Percentiles rank a stretch among this genome's conserved stretches.
phyloP scores from a whole-genome alignment of 2,797 vertebrate genomes.

The Brachyrhaphis roseni region DNA sequence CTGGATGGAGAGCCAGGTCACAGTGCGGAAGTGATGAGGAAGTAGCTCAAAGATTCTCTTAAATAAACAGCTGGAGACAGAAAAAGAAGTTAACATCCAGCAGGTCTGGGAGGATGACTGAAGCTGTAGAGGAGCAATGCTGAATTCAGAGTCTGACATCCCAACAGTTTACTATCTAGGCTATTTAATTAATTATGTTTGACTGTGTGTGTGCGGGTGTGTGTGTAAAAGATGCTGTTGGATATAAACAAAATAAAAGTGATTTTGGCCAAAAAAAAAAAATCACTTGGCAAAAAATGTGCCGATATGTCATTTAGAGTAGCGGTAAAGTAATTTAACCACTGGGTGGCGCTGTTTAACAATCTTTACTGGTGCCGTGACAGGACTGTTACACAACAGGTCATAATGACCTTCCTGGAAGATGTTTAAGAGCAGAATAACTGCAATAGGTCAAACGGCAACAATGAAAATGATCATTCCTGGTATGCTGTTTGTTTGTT shows the following conservation, averaged over 20 bases:
- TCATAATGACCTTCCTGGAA: constrained; percentile 15
- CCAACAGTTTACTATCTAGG: too few relatives aligned
- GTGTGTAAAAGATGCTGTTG: background rate
- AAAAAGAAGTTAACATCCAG: too few relatives aligned
- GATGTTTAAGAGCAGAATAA: background rate
- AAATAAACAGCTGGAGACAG: too few relatives aligned
- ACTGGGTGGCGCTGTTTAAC: constrained; percentile 29
- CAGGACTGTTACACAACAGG: constrained; percentile 55
- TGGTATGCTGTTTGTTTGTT: background rate
- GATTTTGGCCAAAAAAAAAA: too few relatives aligned
- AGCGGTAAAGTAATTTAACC: background rate
- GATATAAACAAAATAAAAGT: background rate
- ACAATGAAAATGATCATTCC: background rate
- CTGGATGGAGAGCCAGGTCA: too few relatives aligned
- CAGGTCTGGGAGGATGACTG: too few relatives aligned
- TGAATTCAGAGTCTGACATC: background rate
- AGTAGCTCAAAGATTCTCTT: too few relatives aligned
- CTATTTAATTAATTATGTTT: background rate
- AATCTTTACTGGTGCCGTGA: background rate
- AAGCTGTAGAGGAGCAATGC: too few relatives aligned
- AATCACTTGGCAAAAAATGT: background rate
- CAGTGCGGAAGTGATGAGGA: too few relatives aligned
- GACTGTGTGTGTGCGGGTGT: background rate
- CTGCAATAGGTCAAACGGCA: background rate
- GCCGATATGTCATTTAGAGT: background rate